phyloP scores from a whole-genome alignment of 2,888 invertebrate species.

The Alloscopus bannaensis region DNA sequence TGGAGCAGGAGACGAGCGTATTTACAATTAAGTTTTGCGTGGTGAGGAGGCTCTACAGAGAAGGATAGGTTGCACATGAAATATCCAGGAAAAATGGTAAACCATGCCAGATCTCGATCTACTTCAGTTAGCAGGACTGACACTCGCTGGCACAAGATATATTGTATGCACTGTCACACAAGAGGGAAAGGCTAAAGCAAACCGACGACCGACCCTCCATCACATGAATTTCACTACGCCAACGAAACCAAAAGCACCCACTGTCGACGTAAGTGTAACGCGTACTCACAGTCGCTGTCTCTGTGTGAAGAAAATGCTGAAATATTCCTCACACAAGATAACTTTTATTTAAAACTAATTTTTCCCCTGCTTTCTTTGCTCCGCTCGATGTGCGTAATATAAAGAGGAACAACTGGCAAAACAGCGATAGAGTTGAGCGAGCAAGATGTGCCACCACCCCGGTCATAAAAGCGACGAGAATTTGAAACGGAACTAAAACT shows the following conservation, averaged over 20 bases:
- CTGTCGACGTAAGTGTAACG: too few relatives aligned
- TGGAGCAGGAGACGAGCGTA: not conserved
- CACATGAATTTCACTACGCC: conserved; percentile 48
- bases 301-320: conserved; percentile 42
- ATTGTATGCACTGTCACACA: conserved; percentile 53
- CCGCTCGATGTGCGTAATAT: not conserved
- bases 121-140: conserved; percentile 52
- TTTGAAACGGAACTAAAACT: too few relatives aligned
- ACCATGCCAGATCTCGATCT: conserved; percentile 57
- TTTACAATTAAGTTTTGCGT: conserved; percentile 3
- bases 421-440: not conserved
- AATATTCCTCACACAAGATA: conserved; percentile 38
- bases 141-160: conserved; percentile 56
- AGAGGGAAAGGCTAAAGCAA: conserved; percentile 34
- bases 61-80: too few relatives aligned
- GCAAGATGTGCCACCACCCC: too few relatives aligned
- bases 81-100: conserved; percentile 50
- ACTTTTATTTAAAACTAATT: conserved; percentile 28
- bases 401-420: conserved; percentile 4
- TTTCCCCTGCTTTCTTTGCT: not conserved
- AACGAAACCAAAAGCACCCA: conserved; percentile 20
- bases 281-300: too few relatives aligned
- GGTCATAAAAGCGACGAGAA: too few relatives aligned
- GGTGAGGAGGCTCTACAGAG: too few relatives aligned
- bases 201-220: conserved; percentile 41